Conservation (phyloP, 1,140 invertebrate species). For the Papilio aristodemus region DNA sequence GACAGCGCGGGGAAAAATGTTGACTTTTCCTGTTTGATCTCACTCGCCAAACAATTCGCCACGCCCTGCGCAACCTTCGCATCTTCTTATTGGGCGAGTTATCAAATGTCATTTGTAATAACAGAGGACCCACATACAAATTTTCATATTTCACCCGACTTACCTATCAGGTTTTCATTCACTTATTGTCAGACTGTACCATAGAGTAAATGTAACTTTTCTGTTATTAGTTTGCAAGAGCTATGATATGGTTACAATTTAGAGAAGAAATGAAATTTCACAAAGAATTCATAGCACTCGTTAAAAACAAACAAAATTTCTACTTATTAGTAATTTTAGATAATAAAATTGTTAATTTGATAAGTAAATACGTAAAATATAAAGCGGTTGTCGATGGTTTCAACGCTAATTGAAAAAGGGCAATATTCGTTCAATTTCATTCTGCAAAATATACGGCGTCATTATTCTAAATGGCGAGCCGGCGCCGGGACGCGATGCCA, state of each 20-base stretch:
- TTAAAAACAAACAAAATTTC: too few relatives aligned
- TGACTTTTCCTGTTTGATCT: slow-evolving; percentile 76
- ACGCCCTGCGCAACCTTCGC: slow-evolving; percentile 56
- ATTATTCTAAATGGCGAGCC: slow-evolving; percentile 74
- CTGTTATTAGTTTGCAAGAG: too few relatives aligned
- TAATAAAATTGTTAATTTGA: not conserved
- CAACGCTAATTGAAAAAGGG: slow-evolving; percentile 46
- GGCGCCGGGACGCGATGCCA: slow-evolving; percentile 71
- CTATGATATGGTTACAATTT: too few relatives aligned
- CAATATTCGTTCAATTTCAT: slow-evolving; percentile 59
- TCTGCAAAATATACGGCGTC: slow-evolving; percentile 59
- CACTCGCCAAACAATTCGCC: slow-evolving; percentile 52
- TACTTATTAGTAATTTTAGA: too few relatives aligned
- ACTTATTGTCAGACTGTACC: not conserved
- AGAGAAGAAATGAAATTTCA: too few relatives aligned
- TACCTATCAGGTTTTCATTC: not conserved
- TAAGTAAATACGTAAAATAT: slow-evolving; percentile 3
- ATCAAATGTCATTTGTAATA: slow-evolving; percentile 50
- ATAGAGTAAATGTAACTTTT: not conserved
- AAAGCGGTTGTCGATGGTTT: slow-evolving; percentile 20
- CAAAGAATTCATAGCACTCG: too few relatives aligned
- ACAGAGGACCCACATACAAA: not conserved
- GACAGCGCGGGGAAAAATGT: slow-evolving; percentile 57
- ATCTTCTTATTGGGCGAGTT: slow-evolving; percentile 57
- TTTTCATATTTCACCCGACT: not conserved